phyloP scores from a whole-genome alignment of 2,797 vertebrate genomes.

The Pterois miles region DNA sequence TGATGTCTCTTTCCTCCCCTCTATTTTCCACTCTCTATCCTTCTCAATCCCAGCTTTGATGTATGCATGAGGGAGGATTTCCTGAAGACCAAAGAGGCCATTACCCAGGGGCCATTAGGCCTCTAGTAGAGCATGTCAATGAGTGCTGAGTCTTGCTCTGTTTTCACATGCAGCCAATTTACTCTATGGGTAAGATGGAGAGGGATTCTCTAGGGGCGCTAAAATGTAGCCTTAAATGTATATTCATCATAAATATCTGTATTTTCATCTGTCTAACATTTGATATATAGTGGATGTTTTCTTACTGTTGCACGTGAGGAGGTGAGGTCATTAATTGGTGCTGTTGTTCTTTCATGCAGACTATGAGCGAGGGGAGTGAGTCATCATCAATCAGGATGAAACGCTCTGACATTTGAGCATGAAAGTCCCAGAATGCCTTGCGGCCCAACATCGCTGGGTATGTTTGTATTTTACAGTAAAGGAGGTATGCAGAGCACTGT shows the following conservation, averaged over 20 bases:
- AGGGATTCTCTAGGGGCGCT: conserved; percentile 29
- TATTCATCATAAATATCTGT: conserved; percentile 10
- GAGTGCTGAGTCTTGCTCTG: conserved; percentile 77
- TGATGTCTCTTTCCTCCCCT: conserved; percentile 66
- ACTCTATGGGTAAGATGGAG: conserved; percentile 26
- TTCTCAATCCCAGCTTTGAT: conserved; percentile 79
- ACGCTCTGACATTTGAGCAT: conserved; percentile 84
- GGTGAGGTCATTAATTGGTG: conserved; percentile 69
- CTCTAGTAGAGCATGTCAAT: conserved; percentile 84
- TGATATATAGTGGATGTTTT: conserved; percentile 30
- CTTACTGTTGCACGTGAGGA: conserved; percentile 56
- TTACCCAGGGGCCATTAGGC: conserved; percentile 86
- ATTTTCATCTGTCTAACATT: conserved; percentile 28
- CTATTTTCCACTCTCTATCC: conserved; percentile 64
- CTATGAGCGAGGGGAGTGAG: conserved; percentile 65
- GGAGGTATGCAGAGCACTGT: conserved; percentile 29
- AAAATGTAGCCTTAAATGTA: conserved; percentile 31
- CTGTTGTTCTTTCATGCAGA: conserved; percentile 74
- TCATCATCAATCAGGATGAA: conserved; percentile 81
- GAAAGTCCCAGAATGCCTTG: conserved; percentile 77
- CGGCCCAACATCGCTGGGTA: conserved; percentile 49
- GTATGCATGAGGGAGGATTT: conserved; percentile 83
- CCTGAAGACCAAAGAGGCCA: conserved; percentile 84
- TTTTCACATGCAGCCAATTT: conserved; percentile 71
- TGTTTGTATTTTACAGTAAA: conserved; percentile 66